Evolutionary conservation across 1,140 invertebrate genomes (phyloP), one percentile per base, ranked within the genome.

Genomic region (Aphidius ervi): DNA sequence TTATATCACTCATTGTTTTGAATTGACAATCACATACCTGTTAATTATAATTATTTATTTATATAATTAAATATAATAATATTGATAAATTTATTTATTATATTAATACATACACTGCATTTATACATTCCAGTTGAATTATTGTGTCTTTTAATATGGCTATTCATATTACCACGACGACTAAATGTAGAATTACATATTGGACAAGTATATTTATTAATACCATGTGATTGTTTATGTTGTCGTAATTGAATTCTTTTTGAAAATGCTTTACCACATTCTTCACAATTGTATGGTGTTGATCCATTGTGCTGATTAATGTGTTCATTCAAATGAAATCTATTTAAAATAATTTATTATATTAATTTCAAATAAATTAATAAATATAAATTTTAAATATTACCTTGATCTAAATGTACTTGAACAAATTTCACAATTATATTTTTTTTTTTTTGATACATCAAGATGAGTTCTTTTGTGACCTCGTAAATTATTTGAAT

Each of bases 181-280:
- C 75, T 78, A 47, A 73, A 76, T 39, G 65, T 66, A 8, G 63
- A 16, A 0, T 65, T 66, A 50, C 71, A 82, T 62, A 74, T 67
- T 9, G 69, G 65, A 67, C 76, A 77, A n/a, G 48, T 46, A 48
- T 73, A 67, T 57, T 67, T 72, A 49, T 73, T 75, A 9, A 46
- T 56, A 48, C 73, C 70, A 57, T 77, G 75, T 6, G 69, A 70
- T 39, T 75, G 60, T 63, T 64, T 70, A 55, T 79, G 77, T 47
- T 78, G 76, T 42, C 75, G 65, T 46, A 79, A 63, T 63, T 77
- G 75, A 49, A 74, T 72, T 53, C 74, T 70, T 61, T 74, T 77
- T n/a, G 70, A 72, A 64, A 82, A 82, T 5, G 72, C 64, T 63
- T 82, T 81, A 0, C 68, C 72, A 59, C 82, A 83, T 39, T 77